phyloP scores from a whole-genome alignment of 2,113 vertebrate genomes.

The Gallinago undulata region DNA sequence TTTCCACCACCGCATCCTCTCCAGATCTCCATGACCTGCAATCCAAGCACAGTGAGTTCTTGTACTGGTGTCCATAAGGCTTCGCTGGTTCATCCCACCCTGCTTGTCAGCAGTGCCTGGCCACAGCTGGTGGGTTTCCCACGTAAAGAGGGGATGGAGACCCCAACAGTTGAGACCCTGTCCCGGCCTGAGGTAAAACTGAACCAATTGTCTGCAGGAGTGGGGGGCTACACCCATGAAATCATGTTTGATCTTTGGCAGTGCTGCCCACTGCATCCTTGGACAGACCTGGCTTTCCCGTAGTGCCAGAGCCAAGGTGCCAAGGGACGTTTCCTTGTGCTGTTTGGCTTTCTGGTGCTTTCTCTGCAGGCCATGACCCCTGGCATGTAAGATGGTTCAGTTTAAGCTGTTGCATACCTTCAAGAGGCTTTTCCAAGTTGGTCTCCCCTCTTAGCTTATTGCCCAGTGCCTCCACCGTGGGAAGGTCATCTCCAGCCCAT shows the following conservation, averaged over 20 bases:
- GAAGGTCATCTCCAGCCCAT: neutral
- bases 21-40: neutral
- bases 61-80: neutral
- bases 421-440: neutral
- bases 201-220: neutral
- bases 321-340: neutral
- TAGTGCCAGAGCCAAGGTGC: neutral
- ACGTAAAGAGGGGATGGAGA: too few species aligned
- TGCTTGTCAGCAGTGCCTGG: neutral
- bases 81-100: neutral
- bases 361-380: neutral
- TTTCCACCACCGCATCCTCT: neutral
- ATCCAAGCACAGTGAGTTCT: neutral
- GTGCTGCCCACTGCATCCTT: too few species aligned
- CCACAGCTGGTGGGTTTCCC: neutral
- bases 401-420: neutral
- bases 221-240: neutral
- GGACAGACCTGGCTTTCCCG: neutral
- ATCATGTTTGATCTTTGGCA: neutral
- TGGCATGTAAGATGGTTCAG: too few species aligned
- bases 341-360: neutral
- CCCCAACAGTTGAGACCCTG: too few species aligned
- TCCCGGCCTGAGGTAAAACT: too few species aligned
- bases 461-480: neutral
- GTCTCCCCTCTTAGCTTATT: neutral